phyloP scores from a whole-genome alignment of 2,888 invertebrate genomes.

The Acanthosepion esculentum region DNA sequence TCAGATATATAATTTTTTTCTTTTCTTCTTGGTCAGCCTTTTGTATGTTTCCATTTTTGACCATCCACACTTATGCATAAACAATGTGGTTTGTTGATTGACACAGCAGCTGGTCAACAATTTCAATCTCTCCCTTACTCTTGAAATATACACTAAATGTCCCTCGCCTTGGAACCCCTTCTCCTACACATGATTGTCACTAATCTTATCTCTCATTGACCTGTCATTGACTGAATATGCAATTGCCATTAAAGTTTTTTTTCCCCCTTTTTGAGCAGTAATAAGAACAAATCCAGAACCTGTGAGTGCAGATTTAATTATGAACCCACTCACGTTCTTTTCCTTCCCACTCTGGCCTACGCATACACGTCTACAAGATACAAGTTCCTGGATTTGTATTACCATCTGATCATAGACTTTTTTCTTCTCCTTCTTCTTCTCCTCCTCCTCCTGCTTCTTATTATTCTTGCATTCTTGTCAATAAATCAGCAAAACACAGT shows the following conservation, averaged over 20 bases:
- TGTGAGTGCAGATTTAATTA: background rate
- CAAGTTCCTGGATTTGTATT: background rate
- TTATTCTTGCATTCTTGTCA: background rate
- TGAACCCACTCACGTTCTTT: background rate
- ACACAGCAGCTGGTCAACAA: conserved; percentile 33
- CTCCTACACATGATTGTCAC: background rate
- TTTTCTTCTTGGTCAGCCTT: background rate
- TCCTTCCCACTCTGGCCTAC: background rate
- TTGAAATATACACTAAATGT: background rate
- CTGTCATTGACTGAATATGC: background rate
- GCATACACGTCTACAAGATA: background rate
- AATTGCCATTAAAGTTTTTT: too few species aligned
- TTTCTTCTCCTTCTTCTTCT: background rate
- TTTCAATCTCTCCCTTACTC: background rate
- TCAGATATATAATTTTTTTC: background rate
- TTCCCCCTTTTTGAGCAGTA: background rate
- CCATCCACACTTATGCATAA: background rate
- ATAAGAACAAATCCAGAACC: background rate
- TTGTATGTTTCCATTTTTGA: background rate
- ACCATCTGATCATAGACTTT: background rate
- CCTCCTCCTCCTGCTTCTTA: background rate
- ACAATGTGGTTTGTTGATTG: background rate
- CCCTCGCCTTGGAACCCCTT: background rate
- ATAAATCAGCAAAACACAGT: background rate
- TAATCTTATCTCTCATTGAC: background rate